phyloP scores from a whole-genome alignment of 2,888 invertebrate species.

The Phania funesta region DNA sequence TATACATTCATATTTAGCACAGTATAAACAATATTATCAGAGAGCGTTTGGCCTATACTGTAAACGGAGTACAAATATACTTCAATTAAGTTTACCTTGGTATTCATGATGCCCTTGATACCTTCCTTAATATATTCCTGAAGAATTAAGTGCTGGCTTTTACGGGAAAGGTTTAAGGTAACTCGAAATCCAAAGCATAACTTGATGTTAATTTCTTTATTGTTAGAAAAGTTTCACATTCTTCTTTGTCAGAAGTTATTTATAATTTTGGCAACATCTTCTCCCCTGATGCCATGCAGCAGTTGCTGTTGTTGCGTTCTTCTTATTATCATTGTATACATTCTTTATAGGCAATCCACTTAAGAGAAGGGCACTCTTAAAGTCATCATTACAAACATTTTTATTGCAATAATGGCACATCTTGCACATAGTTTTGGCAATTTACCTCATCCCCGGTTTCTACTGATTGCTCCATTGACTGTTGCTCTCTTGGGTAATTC shows the following conservation, averaged over 20 bases:
- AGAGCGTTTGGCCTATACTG: not conserved
- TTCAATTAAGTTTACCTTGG: conserved; percentile 59
- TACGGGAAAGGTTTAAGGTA: not conserved
- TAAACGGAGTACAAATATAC: conserved; percentile 8
- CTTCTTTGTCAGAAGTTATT: conserved; percentile 17
- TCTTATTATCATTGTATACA: conserved; percentile 73
- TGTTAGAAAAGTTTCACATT: not conserved
- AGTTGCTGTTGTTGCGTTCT: conserved; percentile 58
- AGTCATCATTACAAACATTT: conserved; percentile 81
- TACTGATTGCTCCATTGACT: conserved; percentile 33
- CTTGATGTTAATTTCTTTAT: not conserved
- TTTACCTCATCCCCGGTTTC: conserved; percentile 77
- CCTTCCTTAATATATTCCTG: conserved; percentile 57
- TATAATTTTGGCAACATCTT: conserved; percentile 66
- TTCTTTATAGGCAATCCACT: conserved; percentile 81
- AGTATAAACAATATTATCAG: not conserved
- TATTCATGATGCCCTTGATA: conserved; percentile 54
- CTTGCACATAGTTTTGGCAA: conserved; percentile 80
- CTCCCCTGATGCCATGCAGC: conserved; percentile 37
- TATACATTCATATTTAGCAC: too few relatives aligned
- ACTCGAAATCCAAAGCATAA: not conserved
- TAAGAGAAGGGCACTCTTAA: conserved; percentile 80
- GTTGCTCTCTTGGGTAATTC: conserved; percentile 19
- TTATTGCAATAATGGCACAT: conserved; percentile 80
- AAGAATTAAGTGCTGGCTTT: conserved; percentile 52